Evolutionary conservation across 2,888 invertebrate genomes (phyloP), one percentile per base, ranked within the genome.

Genomic region (Lordiphosa andalusiaca): DNA sequence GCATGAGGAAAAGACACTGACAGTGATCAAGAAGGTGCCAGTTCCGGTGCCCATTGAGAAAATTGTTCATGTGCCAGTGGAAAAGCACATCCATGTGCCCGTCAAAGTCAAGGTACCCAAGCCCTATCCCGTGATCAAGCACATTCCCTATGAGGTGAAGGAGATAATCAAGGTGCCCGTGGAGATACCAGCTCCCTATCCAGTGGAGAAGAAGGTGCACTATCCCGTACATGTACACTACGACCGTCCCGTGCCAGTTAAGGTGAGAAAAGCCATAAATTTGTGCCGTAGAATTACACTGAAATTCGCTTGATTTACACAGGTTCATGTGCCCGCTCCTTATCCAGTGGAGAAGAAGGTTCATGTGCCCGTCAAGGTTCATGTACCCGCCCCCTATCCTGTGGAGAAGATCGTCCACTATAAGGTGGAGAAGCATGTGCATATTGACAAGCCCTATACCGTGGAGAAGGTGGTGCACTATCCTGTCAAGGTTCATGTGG

Each of bases 121-220:
- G 81, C 93, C 94, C 63, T 93, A 93, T 90, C 93, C 94, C 78
- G 94, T 95, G 69, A 90, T 92, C 88, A 92, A 92, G 89, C 91
- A 92, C 88, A 90, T 92, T 71, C 94, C 94, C 40, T 92, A 92
- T 85, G 93, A 94, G 51, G 94, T 95, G 69, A 94, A 94, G 91
- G 94, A 94, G 89, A 92, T 92, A 90, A 93, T 95, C 49, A 94
- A 95, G 88, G 94, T 95, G 58, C 94, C 94, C 70, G 93, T 94
- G 63, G 94, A 94, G 85, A 92, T 95, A 63, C 94, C 95, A 73
- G 92, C 92, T 76, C 94, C 94, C 76, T 95, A 95, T 90, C 95
- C 95, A 84, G 94, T 94, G 73, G 94, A 94, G 88, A 94, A 94
- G 90, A 92, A 92, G 90, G 93, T 95, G 47, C 94, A 94, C 86